These are phyloP conservation scores for Scaptodrosophila lebanonensis DNA, from an alignment of 1,140 invertebrate genomes.

Conservation along the genomic window DNA sequence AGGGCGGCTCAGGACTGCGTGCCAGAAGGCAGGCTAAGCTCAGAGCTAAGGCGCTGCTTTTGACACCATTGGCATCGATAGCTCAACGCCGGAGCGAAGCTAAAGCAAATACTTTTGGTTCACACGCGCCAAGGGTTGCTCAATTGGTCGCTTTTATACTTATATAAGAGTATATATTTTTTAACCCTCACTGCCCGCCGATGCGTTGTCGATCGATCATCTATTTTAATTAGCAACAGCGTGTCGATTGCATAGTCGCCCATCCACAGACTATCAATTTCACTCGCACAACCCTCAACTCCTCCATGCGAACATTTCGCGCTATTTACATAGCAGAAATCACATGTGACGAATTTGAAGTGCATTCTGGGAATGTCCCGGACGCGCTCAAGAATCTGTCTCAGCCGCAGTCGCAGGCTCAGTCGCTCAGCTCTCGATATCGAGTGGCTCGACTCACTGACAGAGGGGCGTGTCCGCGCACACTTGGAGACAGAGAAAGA, in stretches of 20 bases:
- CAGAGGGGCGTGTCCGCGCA: conserved; percentile 39
- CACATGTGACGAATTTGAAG: conserved; percentile 69
- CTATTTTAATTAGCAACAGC: conserved; percentile 74
- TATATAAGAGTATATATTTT: conserved; percentile 22
- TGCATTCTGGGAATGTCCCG: too few species aligned
- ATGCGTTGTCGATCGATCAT: conserved; percentile 59
- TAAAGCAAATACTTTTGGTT: neutral
- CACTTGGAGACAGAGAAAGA: conserved; percentile 32
- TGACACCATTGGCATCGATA: too few species aligned
- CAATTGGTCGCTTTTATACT: conserved; percentile 5
- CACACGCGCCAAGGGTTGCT: conserved; percentile 51
- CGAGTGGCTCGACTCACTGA: neutral
- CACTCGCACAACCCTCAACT: conserved; percentile 46
- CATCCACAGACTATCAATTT: conserved; percentile 71
- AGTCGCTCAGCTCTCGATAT: conserved; percentile 17
- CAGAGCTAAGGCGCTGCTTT: neutral
- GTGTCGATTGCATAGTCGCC: conserved; percentile 57
- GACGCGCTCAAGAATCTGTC: too few species aligned
- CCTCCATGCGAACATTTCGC: neutral
- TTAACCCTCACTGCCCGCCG: conserved; percentile 14
- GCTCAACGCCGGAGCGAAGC: neutral
- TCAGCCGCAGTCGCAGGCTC: conserved; percentile 16
- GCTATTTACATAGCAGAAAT: conserved; percentile 61
- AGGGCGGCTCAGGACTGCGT: conserved; percentile 52
- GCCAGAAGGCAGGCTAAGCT: conserved; percentile 34